phyloP scores from a whole-genome alignment of 2,888 invertebrate genomes.

The Cybosia mesomella region DNA sequence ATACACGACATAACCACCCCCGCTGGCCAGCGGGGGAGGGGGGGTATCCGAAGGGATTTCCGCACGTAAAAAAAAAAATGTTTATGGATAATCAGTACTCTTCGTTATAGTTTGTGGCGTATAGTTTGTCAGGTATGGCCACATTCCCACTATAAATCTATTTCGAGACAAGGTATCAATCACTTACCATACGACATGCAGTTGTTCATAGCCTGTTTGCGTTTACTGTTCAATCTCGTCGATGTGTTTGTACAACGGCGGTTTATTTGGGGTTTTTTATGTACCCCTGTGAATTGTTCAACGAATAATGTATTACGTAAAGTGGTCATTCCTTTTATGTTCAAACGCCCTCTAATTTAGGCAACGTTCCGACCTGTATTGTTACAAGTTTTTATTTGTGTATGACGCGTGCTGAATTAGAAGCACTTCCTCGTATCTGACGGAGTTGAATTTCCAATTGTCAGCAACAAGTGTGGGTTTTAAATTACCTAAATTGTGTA shows the following conservation, averaged over 20 bases:
- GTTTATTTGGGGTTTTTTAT: not conserved
- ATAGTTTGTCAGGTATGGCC: not conserved
- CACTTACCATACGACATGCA: not conserved
- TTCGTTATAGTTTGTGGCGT: not conserved
- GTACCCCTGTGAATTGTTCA: not conserved
- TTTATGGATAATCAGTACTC: too few relatives aligned
- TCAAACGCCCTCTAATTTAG: too few relatives aligned
- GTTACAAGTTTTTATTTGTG: not conserved
- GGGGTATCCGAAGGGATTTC: too few relatives aligned
- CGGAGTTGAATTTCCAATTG: too few relatives aligned
- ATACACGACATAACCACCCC: too few relatives aligned
- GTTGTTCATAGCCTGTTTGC: not conserved
- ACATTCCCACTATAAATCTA: not conserved
- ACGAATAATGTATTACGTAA: not conserved
- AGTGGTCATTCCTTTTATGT: not conserved
- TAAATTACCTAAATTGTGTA: too few relatives aligned
- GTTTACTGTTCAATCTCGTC: not conserved
- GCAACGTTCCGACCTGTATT: not conserved
- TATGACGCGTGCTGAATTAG: too few relatives aligned
- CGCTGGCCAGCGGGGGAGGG: too few relatives aligned
- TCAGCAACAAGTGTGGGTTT: too few relatives aligned
- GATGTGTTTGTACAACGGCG: not conserved
- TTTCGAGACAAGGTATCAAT: not conserved
- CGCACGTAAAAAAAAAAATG: too few relatives aligned
- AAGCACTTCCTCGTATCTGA: too few relatives aligned